Base-by-base conservation (phyloP, 2,888 invertebrate species). In the Hybos culiciformis region DNA sequence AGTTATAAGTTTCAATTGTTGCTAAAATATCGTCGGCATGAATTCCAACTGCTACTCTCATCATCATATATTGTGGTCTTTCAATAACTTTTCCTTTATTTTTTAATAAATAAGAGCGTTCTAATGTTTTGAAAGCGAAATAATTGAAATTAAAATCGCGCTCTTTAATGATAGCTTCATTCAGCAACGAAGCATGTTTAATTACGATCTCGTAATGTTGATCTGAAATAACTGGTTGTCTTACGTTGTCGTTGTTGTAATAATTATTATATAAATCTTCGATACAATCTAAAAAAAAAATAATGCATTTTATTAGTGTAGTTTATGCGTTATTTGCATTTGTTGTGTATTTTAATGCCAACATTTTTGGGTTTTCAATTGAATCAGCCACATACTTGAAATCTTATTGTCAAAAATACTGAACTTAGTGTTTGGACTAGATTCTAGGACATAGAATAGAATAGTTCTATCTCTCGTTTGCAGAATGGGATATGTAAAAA, bases 81-180 rank as follows among this genome's bases (percentile, higher is more conserved):
- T 96, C 96, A 3, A 77, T 90, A 37, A 90, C 82, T 74, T 85
- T 85, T 2, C 80, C 81, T 59, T 86, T 72, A 42, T 92, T 84
- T 67, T 84, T 88, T 48, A 94, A 67, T 48, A 94, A 69, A 62
- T 94, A 94, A 6, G 92, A 91, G 41, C 87, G 73, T 60, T 94
- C 93, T 48, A 94, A 67, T 1, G 93, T 94, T 74, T 93, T 93
- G 60, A 93, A 93, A 23, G 94, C 94, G 71, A 96, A 94, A 62
- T 88, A 96, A 60, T 87, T 91, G 68, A 92, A 94, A 50, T 75
- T 79, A 62, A 85, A 94, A 66, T 96, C 94, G 56, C 93, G 74
- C 57, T 93, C 90, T 63, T 93, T 90, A 26, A 91, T 84, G 53
- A 96, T 90, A 31, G 88, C 81, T 3, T 91, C 87, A 65, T 96